Base-by-base conservation (phyloP, 2,113 vertebrate genomes). In the Trachemys scripta region DNA sequence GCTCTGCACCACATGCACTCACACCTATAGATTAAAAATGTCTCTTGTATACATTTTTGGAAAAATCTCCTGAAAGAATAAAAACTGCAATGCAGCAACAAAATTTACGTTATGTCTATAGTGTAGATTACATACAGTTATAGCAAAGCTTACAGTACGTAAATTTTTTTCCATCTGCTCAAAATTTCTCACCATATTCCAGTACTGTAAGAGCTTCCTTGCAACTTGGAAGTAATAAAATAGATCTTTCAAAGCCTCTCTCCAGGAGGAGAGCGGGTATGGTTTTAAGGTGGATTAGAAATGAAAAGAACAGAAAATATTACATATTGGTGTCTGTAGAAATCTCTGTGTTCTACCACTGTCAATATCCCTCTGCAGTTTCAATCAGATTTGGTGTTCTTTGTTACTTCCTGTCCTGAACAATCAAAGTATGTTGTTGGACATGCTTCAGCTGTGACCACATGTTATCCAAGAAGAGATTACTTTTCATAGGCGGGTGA, bases 11-110 rank as follows among this genome's bases (percentile, higher is more conserved):
- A 2, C 19, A 78, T 90, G 47, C 53, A 90, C 11, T 78, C 42
- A 78, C 29, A 47, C 42, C 42, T 76, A 69, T 53, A 27, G 42
- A 96, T 80, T 81, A 87, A 75, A 90, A 88, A 35, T 5, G 76
- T 16, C 9, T 94, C 69, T 19, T 20, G 29, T 4, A 57, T 86
- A 81, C 79, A 94, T 81, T 87, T 93, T 17, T 76, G 20, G 12
- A 78, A 47, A 47, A 25, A 88, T 79, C 57, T 83, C 87, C 50
- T 19, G 81, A 87, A 87, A 91, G 92, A 78, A 49, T 27, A 87
- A 96, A 91, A 38, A 51, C 90, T 53, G 95, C 96, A 93, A 62
- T 89, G 96, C 29, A 2, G 92, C 94, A 94, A 76, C 65, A 65
- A 59, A 65, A 49, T 88, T 89, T 90, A 92, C 92, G 72, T 69